Conservation (phyloP, 1,140 invertebrate genomes). For the Armadillidium nasatum region DNA sequence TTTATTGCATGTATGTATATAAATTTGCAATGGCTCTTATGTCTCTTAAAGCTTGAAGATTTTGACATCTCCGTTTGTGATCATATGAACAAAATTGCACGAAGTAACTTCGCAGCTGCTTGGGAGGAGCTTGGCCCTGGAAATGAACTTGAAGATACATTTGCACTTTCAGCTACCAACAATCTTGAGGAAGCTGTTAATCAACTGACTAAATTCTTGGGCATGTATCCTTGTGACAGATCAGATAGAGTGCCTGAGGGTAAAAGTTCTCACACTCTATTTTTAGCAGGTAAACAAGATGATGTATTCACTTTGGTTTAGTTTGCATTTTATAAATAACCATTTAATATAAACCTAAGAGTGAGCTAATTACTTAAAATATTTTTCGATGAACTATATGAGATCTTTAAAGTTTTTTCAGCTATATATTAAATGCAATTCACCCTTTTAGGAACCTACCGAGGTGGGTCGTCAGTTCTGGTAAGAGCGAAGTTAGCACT, state of each 20-base stretch:
- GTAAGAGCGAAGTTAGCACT: constrained; percentile 77
- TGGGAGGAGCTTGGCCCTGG: constrained; percentile 70
- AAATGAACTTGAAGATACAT: constrained; percentile 83
- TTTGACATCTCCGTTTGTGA: constrained; percentile 83
- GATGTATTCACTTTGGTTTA: too few relatives aligned
- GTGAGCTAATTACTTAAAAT: too few relatives aligned
- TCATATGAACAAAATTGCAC: constrained; percentile 80
- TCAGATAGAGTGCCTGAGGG: constrained; percentile 80
- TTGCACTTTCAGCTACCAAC: constrained; percentile 71
- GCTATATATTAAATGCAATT: too few relatives aligned
- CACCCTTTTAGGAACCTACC: constrained; percentile 63
- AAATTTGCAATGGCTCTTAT: too few relatives aligned
- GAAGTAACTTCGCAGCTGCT: constrained; percentile 59
- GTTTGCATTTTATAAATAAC: too few relatives aligned
- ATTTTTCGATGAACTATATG: too few relatives aligned
- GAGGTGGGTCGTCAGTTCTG: constrained; percentile 82
- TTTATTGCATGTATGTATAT: too few relatives aligned
- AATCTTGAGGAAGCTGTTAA: constrained; percentile 80
- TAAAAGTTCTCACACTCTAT: constrained; percentile 73
- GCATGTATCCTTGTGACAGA: constrained; percentile 78
- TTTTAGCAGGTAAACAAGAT: constrained; percentile 61
- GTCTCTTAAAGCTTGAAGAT: constrained; percentile 70
- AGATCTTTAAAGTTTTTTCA: too few relatives aligned
- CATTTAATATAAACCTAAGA: too few relatives aligned
- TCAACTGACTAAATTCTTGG: constrained; percentile 80